Evolutionary conservation across 23 tunicate species (phyloP), one percentile per base, ranked within the genome.

Genomic region (Aplidium turbinatum): DNA sequence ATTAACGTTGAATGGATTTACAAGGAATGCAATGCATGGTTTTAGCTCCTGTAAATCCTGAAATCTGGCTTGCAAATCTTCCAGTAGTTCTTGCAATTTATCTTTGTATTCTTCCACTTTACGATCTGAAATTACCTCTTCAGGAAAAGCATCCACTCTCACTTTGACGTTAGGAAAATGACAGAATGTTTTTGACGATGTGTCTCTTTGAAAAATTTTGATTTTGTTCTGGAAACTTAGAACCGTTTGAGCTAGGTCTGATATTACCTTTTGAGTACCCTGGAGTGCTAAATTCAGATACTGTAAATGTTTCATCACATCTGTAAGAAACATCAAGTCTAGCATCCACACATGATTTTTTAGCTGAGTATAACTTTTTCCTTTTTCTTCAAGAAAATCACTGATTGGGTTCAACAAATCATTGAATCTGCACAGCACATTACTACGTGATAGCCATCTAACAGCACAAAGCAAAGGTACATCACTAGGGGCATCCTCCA

Each of bases 201-300:
- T 26, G 62, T 50, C 77, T 71, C 77, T 71, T 71, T 50, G 63
- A 71, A 71, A 71, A 47, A 48, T 25, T 71, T 71, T 47, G 36
- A 71, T 50, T 71, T 71, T 71, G 61, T 48, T 71, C 38, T 71
- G 77, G 77, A 71, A 71, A 50, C 77, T 50, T 6, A 50, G 50
- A 71, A 71, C 77, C 33, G 64, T 66, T 35, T 66, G 73, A 38
- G 73, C 73, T 11, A 66, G 52, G 73, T 66, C 52, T 66, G 73
- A 35, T 66, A 66, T 66, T 9, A 66, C 13, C 73, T 66, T 66
- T 66, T 66, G 9, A 66, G 52, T 19, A 66, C 73, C 52, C 73
- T 66, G 73, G 52, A 66, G 73, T 66, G 52, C 52, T 4, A 66
- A 66, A 66, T 66, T 35, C 23, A 66, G 73, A 66, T 4, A 9